Evolutionary conservation across 2,113 vertebrate species (phyloP), one percentile per base, ranked within the genome.

Genomic region (Poeciliopsis retropinna): DNA sequence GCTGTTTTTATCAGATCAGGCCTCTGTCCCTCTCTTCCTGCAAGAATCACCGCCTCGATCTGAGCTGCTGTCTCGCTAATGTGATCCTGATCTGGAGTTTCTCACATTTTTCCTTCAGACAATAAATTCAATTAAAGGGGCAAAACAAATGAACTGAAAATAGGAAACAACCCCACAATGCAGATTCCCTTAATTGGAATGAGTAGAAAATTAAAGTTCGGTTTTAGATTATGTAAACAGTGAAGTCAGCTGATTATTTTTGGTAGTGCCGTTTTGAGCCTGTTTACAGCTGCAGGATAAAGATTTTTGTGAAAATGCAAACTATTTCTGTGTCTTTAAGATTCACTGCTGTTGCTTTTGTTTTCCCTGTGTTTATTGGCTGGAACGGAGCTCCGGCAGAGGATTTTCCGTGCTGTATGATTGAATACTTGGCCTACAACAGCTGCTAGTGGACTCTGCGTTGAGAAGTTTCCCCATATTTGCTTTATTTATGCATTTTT

Each of bases 1-100:
- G 39, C 14, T 41, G 39, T 47, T 47, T 47, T 15, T 25, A 71
- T 84, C 79, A 68, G 82, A 88, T 88, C 28, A 22, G 27, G 72
- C 34, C 6, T 0, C 47, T 14, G 67, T 60, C 69, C 67, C 27
- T 27, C 69, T 41, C 2, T 39, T 17, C 25, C 68, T 29, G 47
- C 64, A 19, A 15, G 19, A 19, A 47, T 47, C 5, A 47, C 44
- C 19, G 44, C 44, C 44, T 37, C 25, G 37, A 68, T 61, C 51
- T 41, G 61, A 0, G 51, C 66, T 3, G 39, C 0, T 32, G 70
- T 71, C 64, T 25, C 4, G 0, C 27, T 30, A 11, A 44, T 44
- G 41, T 17, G 44, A 47, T 47, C 44, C 44, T 47, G 44, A 47
- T 47, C 44, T 63, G 0, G 17, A 75, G 75, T 57, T 61, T 72